Evolutionary conservation across 2,113 vertebrate species (phyloP), one percentile per base, ranked within the genome.

Genomic region (Alaudala cheleensis): DNA sequence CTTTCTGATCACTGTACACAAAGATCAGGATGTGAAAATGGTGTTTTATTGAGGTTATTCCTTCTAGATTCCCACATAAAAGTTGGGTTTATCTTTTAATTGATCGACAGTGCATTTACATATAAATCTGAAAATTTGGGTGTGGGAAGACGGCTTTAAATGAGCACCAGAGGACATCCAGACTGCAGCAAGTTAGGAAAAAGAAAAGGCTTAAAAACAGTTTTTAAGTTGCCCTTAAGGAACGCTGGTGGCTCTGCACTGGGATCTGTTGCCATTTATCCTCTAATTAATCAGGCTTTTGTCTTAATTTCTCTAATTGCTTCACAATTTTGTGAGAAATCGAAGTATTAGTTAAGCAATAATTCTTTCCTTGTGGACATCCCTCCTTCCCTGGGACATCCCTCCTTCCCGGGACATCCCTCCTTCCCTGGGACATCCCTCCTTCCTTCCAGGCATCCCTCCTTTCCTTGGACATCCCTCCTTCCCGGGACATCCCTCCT

Each of bases 31-130:
- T 88, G 62, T 19, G 64, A 80, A 80, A 83, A 80, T 51, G 60
- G 61, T 19, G 22, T 90, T 93, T 92, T 70, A 77, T 40, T 73
- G 74, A 86, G 50, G 72, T 95, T 69, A 90, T 83, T 92, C 79
- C 79, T 81, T 51, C 80, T 47, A 40, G 28, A 94, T 62, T 57
- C 65, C 60, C 76, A 77, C 79, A 90, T 58, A 88, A 92, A 91
- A 92, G 81, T 67, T 39, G 51, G 23, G 37, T 90, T 95, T 96
- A 96, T 97, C 96, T 96, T 96, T 96, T 96, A 96, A 97, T 95
- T 95, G 93, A 95, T 96, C 92, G 26, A n/a, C 45, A 71, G 39
- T 29, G 33, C 76, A 94, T 97, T 97, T 96, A 95, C 95, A 96
- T 96, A 95, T 67, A 97, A 96, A 95, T 93, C 94, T 83, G 78